phyloP scores from a whole-genome alignment of 1,140 invertebrate species.

The Nautilus pompilius region DNA sequence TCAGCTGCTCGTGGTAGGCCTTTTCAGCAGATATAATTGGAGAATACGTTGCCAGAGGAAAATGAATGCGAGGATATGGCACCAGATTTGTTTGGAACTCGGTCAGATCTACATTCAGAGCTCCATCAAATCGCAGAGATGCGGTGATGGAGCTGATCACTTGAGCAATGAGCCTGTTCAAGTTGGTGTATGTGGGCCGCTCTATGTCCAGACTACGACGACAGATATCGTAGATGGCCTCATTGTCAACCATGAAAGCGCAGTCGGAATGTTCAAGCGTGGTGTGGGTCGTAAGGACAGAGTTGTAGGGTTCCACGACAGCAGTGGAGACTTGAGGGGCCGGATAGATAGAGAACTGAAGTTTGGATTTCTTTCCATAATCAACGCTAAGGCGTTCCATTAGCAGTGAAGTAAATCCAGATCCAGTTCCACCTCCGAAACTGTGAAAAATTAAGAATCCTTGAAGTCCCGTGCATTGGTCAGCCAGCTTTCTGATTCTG shows the following conservation, averaged over 20 bases:
- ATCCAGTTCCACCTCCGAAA: constrained; percentile 87
- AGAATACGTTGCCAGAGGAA: constrained; percentile 36
- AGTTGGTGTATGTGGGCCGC: constrained; percentile 60
- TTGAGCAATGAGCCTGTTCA: constrained; percentile 46
- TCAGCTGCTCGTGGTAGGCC: constrained; percentile 78
- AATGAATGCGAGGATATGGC: constrained; percentile 49
- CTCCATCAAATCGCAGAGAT: constrained; percentile 48
- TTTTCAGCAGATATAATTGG: constrained; percentile 84
- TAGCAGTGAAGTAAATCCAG: constrained; percentile 81
- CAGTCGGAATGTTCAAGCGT: constrained; percentile 76
- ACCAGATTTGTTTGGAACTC: constrained; percentile 50
- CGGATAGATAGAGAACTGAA: constrained; percentile 55
- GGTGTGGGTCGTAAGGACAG: constrained; percentile 75
- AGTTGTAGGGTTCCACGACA: constrained; percentile 67
- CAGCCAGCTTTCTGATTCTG: constrained; percentile 72
- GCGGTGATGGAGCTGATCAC: constrained; percentile 38
- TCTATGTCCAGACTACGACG: constrained; percentile 82
- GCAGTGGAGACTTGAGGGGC: constrained; percentile 35
- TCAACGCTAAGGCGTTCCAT: constrained; percentile 88
- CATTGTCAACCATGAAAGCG: constrained; percentile 71
- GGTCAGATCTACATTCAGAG: constrained; percentile 42
- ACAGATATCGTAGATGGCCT: constrained; percentile 89
- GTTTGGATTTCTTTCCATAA: constrained; percentile 65
- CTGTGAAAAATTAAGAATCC: constrained; percentile 88
- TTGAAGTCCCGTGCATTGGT: constrained; percentile 81